phyloP scores from a whole-genome alignment of 2,797 vertebrate species.

The Acipenser transmontanus region DNA sequence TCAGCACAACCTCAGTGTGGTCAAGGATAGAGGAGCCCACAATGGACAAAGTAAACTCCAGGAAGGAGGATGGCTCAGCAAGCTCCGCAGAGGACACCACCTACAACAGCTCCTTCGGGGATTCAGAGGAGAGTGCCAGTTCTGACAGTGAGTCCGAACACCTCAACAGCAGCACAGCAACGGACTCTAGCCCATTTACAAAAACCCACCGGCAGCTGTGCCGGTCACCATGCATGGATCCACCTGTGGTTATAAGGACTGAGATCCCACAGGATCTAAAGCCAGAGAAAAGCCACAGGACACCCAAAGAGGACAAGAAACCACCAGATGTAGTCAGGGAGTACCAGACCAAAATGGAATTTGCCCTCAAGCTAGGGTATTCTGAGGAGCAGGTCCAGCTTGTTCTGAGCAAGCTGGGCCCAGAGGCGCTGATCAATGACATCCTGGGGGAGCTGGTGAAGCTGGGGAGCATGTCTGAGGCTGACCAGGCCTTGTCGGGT shows the following conservation, averaged over 20 bases:
- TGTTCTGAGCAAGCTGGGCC: constrained; percentile 87
- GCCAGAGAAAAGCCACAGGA: constrained; percentile 50
- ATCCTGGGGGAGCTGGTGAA: constrained; percentile 94
- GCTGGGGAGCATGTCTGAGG: constrained; percentile 83
- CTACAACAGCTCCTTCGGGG: constrained; percentile 59
- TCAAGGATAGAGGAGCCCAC: constrained; percentile 52
- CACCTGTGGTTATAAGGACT: constrained; percentile 47
- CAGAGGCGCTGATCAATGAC: constrained; percentile 89
- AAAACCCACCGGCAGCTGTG: constrained; percentile 66
- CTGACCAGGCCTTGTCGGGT: constrained; percentile 69
- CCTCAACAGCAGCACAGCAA: constrained; percentile 42
- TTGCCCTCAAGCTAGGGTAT: constrained; percentile 93
- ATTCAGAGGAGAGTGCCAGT: constrained; percentile 76
- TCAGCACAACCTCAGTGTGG: constrained; percentile 58
- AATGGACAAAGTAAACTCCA: constrained; percentile 63
- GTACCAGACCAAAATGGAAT: constrained; percentile 88
- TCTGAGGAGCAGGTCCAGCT: constrained; percentile 85
- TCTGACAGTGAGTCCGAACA: constrained; percentile 82
- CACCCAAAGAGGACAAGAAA: constrained; percentile 54
- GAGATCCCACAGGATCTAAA: constrained; percentile 58
- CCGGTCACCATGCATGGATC: constrained; percentile 56
- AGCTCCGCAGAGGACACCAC: constrained; percentile 56
- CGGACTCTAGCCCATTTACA: constrained; percentile 48
- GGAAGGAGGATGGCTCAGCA: constrained; percentile 56
- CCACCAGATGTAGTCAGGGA: constrained; percentile 61